Evolutionary conservation across 2,113 vertebrate genomes (phyloP), one percentile per base, ranked within the genome.

Genomic region (Protomyctophum bolini): DNA sequence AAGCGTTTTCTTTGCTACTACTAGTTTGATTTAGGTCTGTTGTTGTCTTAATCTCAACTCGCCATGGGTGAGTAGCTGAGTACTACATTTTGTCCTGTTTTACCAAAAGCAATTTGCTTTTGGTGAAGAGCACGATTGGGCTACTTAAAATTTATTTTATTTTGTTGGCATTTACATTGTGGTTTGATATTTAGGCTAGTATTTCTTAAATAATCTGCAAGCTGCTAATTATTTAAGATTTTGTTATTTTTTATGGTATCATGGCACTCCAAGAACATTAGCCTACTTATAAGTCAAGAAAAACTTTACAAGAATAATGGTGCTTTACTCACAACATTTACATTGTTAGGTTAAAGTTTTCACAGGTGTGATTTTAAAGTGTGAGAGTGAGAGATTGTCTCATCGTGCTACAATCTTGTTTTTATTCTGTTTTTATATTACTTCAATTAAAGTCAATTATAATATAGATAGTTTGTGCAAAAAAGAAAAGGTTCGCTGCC

Each of bases 241-340:
- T 33, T 15, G 6, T 58, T 51, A 28, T 10, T 55, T 11, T 15
- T 58, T n/a, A 14, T 58, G 47, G 21, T 49, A 55, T 47, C 8
- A 57, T 57, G 4, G 21, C 69, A 71, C 65, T n/a, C 48, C 4
- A 11, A 33, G 65, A 50, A 6, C 41, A 49, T 65, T 5, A 21
- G 58, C 6, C 70, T 67, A 59, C 68, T 57, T 59, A 70, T 69
- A 14, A 57, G 50, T 9, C 45, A 67, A 68, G 10, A 66, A 7
- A 50, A 33, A 11, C 52, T 60, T 21, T 60, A 21, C 7, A 47
- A 60, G 50, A 55, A 29, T 56, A 58, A 76, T 75, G 80, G 82
- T 89, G 86, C 79, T 88, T 76, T 58, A 70, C 68, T 70, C 54
- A 58, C 33, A 76, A 14, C 12, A 67, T 69, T 52, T 14, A 47